Evolutionary conservation across 2,888 invertebrate genomes (phyloP).

Genomic region (Rhagium mordax): DNA sequence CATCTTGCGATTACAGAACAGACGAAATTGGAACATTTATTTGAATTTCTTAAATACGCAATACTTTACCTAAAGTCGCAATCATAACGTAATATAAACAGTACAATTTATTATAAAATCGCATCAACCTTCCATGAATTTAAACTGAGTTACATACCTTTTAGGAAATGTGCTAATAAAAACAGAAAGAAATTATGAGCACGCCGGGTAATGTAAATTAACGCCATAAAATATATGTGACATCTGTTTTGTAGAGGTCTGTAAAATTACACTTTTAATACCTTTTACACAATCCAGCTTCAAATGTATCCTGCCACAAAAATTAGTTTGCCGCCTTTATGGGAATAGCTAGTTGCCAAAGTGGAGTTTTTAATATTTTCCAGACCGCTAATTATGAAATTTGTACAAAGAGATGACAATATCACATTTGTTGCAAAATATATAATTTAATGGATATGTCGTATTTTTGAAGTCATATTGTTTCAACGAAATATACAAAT

Average conservation of each 20-base stretch:
- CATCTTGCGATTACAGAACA: too few relatives aligned
- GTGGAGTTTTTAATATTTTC: neutral
- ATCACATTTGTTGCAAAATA: too few relatives aligned
- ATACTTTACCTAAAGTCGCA: too few relatives aligned
- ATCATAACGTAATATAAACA: neutral
- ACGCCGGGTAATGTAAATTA: constrained; percentile 2
- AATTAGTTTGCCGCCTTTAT: constrained; percentile 3
- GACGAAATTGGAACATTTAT: too few relatives aligned
- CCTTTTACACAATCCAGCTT: constrained; percentile 1
- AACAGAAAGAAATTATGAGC: neutral
- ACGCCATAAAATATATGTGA: constrained; percentile 4
- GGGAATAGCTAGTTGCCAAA: neutral
- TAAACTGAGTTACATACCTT: neutral
- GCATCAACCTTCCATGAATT: neutral
- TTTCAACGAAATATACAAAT: too few relatives aligned
- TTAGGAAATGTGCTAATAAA: neutral
- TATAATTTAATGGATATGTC: too few relatives aligned
- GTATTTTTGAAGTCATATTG: too few relatives aligned
- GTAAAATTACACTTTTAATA: constrained; percentile 11
- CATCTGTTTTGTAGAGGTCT: neutral
- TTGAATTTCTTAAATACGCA: too few relatives aligned
- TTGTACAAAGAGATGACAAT: neutral
- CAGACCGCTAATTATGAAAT: neutral
- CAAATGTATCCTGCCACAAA: neutral
- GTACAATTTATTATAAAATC: neutral